Evolutionary conservation across 2,888 invertebrate species (phyloP).

Genomic region (Lingula anatina): DNA sequence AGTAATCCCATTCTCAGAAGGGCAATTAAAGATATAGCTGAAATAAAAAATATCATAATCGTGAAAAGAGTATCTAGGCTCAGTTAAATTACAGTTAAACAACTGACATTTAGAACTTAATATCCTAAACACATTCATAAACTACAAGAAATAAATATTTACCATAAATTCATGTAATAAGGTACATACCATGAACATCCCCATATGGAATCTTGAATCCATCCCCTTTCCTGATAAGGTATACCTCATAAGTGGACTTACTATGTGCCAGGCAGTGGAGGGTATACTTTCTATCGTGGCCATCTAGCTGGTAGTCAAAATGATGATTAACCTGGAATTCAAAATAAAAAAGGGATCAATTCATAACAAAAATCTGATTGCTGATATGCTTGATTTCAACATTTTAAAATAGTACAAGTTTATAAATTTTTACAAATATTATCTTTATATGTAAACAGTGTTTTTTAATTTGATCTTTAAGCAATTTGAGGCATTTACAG

Average conservation of each 20-base stretch:
- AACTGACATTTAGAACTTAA: background rate
- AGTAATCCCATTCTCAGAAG: conserved; percentile 14
- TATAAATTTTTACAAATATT: too few relatives aligned
- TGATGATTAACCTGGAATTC: conserved; percentile 16
- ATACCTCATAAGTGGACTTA: conserved; percentile 9
- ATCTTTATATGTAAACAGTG: too few relatives aligned
- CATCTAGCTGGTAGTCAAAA: conserved; percentile 15
- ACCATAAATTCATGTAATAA: too few relatives aligned
- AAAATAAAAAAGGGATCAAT: too few relatives aligned
- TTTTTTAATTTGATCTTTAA: too few relatives aligned
- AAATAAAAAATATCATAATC: too few relatives aligned
- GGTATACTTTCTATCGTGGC: conserved; percentile 13
- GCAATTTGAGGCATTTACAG: too few relatives aligned
- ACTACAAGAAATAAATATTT: too few relatives aligned
- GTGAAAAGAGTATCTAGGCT: background rate
- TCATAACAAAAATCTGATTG: too few relatives aligned
- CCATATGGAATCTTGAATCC: conserved; percentile 16
- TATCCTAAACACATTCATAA: background rate
- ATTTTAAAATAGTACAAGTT: too few relatives aligned
- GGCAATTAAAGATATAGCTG: conserved; percentile 15
- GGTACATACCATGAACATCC: conserved; percentile 10
- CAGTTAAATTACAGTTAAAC: background rate
- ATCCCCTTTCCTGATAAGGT: conserved; percentile 10
- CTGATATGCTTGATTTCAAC: too few relatives aligned
- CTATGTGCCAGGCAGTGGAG: conserved; percentile 6